Evolutionary conservation across 2,113 vertebrate species (phyloP).

Genomic region (Bolborhynchus lineola): DNA sequence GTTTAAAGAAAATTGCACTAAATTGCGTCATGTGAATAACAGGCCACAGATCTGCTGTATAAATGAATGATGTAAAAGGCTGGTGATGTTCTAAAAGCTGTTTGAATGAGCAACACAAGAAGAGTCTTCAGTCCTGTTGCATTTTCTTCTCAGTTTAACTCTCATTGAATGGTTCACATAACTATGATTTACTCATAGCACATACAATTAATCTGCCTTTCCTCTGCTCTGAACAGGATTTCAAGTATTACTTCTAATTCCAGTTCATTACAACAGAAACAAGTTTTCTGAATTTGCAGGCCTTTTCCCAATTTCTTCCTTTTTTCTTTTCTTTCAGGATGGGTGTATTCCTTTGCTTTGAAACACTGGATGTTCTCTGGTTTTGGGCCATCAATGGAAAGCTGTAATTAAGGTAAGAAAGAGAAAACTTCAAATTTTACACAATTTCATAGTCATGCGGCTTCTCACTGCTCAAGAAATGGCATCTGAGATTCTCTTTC

Average conservation of each 20-base stretch:
- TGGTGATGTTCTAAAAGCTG: background rate
- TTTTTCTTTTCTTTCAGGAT: conserved; percentile 12
- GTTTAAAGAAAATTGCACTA: background rate
- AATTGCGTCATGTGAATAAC: background rate
- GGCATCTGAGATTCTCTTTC: background rate
- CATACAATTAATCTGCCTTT: background rate
- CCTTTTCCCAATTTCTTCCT: background rate
- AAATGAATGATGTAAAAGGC: background rate
- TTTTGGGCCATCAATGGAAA: background rate
- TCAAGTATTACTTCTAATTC: background rate
- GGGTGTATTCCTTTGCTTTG: background rate
- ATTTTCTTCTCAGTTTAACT: background rate
- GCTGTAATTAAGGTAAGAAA: conserved; percentile 68
- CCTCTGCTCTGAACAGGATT: background rate
- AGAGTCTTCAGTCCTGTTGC: background rate
- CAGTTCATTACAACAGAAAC: background rate
- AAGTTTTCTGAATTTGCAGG: background rate
- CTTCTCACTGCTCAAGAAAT: background rate
- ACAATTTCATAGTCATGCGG: background rate
- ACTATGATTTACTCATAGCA: background rate
- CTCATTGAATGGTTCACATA: background rate
- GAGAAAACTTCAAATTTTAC: background rate
- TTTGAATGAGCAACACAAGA: background rate
- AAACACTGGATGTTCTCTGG: background rate
- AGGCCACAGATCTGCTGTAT: background rate